phyloP scores from a whole-genome alignment of 2,113 vertebrate genomes.

The Felis catus region DNA sequence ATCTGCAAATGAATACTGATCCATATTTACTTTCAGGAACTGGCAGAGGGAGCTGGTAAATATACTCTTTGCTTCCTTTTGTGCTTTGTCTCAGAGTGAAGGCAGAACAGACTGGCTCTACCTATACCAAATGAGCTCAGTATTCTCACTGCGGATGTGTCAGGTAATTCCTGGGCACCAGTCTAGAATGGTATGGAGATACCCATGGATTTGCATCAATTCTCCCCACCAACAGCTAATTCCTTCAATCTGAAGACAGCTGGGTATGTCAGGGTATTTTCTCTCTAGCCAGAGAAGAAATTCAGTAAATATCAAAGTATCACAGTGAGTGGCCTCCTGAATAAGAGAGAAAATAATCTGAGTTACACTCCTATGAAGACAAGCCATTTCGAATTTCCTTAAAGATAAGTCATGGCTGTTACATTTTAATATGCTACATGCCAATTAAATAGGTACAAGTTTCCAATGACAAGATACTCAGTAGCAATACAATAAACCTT shows the following conservation, averaged over 20 bases:
- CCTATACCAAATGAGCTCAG: background rate
- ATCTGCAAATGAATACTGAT: background rate
- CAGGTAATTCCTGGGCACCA: background rate
- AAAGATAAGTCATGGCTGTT: background rate
- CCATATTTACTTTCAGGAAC: background rate
- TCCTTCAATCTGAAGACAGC: background rate
- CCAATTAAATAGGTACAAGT: conserved; percentile 35
- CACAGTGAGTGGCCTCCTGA: background rate
- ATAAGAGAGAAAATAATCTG: background rate
- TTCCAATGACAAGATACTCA: conserved; percentile 26
- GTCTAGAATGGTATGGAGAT: background rate
- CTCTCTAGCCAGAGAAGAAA: background rate
- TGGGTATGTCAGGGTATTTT: background rate
- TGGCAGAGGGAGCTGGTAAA: background rate
- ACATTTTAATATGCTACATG: background rate
- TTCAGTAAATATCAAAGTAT: background rate
- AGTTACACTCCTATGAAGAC: background rate
- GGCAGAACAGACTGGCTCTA: background rate
- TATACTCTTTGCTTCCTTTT: background rate
- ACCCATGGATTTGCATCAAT: background rate
- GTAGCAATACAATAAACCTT: background rate
- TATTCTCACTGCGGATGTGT: background rate
- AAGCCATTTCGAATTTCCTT: background rate
- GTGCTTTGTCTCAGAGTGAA: background rate
- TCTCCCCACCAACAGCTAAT: background rate